Evolutionary conservation across 2,113 vertebrate species (phyloP), one percentile per base, ranked within the genome.

Genomic region (Erpornis zantholeuca): DNA sequence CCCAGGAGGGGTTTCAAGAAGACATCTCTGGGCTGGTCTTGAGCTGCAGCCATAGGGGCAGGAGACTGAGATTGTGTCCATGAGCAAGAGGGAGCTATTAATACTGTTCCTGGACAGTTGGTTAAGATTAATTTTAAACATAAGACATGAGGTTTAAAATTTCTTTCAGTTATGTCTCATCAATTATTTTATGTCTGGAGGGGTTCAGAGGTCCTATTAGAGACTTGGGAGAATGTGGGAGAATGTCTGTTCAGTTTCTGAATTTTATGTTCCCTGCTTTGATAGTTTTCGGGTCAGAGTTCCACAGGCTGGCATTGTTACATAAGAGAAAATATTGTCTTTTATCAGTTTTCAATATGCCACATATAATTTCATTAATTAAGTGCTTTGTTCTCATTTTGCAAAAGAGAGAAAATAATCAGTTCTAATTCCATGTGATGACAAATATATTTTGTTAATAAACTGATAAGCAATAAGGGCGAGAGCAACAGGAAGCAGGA

Each of bases 21-120:
- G 69, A 85, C 8, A 25, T 86, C 53, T 31, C 29, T 77, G 59
- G 15, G 19, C 75, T 79, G 35, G 33, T 15, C 65, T 57, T 3
- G 6, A 2, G 1, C 49, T 22, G 50, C 0, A 6, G 21, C 38
- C 5, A 0, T 21, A 22, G 1, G 3, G 52, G 28, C 23, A 35
- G 22, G 47, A 66, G 45, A 11, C n/a, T 72, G n/a, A 25, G 42
- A 24, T 17, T 7, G 0, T 45, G 38, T 25, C 8, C 3, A 0
- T 1, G 0, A 8, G 50, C 45, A 22, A 12, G 23, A 8, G 65
- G 50, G n/a, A 77, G 33, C 36, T 82, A 2, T 45, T 69, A 44
- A 35, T 28, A 9, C 19, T 27, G 25, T 56, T 73, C 21, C 36
- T 49, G 14, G 31, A 44, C 12, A 25, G 8, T 10, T 64, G 38